Base-by-base conservation (phyloP, 2,113 vertebrate genomes). In the Artemisiospiza belli region DNA sequence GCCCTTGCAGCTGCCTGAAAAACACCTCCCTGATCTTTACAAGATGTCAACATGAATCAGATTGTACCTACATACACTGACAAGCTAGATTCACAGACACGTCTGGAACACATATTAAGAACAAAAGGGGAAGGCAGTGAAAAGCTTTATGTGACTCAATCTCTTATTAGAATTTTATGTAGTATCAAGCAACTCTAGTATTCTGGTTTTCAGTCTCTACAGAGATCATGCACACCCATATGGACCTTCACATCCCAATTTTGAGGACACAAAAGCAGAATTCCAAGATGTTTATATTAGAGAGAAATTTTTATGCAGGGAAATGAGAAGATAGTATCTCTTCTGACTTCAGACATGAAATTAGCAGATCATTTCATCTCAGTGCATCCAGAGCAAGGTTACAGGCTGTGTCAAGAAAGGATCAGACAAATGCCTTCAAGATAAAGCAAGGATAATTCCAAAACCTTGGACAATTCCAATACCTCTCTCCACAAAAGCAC, bases 301-400 rank as follows among this genome's bases (percentile, higher is more conserved):
- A 94, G 58, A 94, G 81, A 59, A 83, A 90, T 92, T 97, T 97
- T 97, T 96, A 95, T 62, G 18, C 78, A 78, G 72, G 86, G 57
- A 91, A 89, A 68, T 74, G 74, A 94, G 57, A 51, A 87, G 94
- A 97, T 97, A 95, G 72, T 94, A 96, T 97, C 91, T 96, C 89
- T 97, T 97, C 94, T 96, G 87, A 97, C 73, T 87, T 97, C 95
- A 97, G 83, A 78, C 95, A 97, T 98, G 95, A 98, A 97, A 97
- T 98, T 96, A 97, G 96, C 97, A 96, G 94, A 87, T 75, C 82
- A 63, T 97, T 95, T 97, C 66, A 6, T 91, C 93, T 97, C 89
- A 81, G 74, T 92, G 73, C 75, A 84, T 89, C 85, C 59, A 89
- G 82, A 63, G 79, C 57, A 97, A 90, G 90, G 95, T 96, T 96